Base-by-base conservation (phyloP, 2,113 vertebrate genomes). In the Stigmatopora argus region DNA sequence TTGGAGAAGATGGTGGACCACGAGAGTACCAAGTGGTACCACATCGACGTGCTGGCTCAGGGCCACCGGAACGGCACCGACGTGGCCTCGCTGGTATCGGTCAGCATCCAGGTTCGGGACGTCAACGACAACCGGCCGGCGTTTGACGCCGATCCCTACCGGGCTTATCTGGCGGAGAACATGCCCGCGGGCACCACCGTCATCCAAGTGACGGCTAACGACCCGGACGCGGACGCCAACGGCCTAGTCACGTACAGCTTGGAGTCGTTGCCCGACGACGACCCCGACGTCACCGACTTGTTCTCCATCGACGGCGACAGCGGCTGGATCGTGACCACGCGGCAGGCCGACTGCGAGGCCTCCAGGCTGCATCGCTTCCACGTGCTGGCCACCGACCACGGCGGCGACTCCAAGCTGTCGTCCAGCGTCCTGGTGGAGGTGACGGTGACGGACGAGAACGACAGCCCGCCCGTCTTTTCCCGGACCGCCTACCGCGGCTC, bases 1-100 rank as follows among this genome's bases (percentile, higher is more conserved):
- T 57, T 99, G 71, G 92, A 93, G 78, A 98, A 96, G 66, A 85
- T 88, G 17, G 87, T 99, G 31, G 97, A 99, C 71, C 93, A 96
- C 0, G 97, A 99, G 72, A 94, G 90, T 82, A 97, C 93, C 26
- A 97, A 95, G 66, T 95, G 94, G 94, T 98, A 98, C 85, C 94
- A 95, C 83, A 91, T 99, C 46, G 94, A 98, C 19, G 90, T 98
- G 31, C 91, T 96, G 67, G 97, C 97, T 48, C 92, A 92, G 46
- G 94, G 94, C 41, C 93, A 86, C 67, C 93, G 96, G 67, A 92
- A 94, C 1, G 93, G 94, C 34, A 95, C 92, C 0, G 87, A 95
- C 0, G 84, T 98, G 19, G 92, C 94, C 3, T 94, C 96, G 0
- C 85, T 98, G 77, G 97, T 96, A 52, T 95, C 97, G 0, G 91